Evolutionary conservation across 2,888 invertebrate genomes (phyloP), one percentile per base, ranked within the genome.

Genomic region (Gnatocerus cornutus): DNA sequence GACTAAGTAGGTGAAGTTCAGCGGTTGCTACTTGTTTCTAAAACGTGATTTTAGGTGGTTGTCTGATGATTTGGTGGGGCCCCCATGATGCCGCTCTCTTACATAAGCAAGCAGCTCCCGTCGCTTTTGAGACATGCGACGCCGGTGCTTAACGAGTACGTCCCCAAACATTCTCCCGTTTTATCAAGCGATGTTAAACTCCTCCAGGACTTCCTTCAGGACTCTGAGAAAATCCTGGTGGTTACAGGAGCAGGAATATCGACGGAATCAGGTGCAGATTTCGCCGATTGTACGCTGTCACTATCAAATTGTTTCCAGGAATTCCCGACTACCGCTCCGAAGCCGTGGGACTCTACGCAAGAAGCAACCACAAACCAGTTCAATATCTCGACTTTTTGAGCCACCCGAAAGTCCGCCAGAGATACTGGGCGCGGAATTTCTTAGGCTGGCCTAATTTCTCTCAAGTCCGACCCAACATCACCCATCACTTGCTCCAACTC

Each of bases 371-470:
- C 77, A 92, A 93, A 78, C 98, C 98, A 0, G 89, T 98, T 27
- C 91, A 93, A 75, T 94, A 95, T 81, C 90, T 91, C 84, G 95
- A 97, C 73, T 98, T 97, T 87, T 84, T 93, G 0, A 89, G 89
- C 74, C 91, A 90, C 29, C 86, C 90, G 1, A 84, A 86, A 73
- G 86, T 90, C 0, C 88, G 96, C 61, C 91, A 92, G 83, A 87
- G 97, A 61, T 98, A 97, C 82, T 99, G 98, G 99, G 97, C 98
- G 0, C 89, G 99, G 74, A 99, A 98, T 85, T 99, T 91, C 85
- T 88, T 97, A 8, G 98, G 95, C 0, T 99, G 98, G 98, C 90
- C 91, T 14, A 87, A 89, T 69, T 98, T 99, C 84, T 95, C 95
- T 13, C 84, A 87, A 12, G 87, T 91, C 9, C 84, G 90, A 80